Base-by-base conservation (phyloP, 2,888 invertebrate species). In the Sesia bembeciformis region DNA sequence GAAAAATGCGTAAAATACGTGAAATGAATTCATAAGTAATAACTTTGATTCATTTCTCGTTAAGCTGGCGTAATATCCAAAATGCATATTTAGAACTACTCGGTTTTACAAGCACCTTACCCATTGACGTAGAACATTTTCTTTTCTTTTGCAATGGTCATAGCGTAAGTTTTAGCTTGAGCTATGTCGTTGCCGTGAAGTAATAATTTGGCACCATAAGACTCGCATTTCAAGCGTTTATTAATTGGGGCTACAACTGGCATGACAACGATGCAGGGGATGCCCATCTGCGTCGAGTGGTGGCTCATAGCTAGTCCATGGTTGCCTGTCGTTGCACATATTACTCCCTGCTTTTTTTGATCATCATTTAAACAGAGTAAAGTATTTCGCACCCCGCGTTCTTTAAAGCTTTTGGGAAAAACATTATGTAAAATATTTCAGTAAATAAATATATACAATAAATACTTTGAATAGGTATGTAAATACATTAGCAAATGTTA, bases 291-390 rank as follows among this genome's bases (percentile, higher is more conserved):
- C 56, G 90, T 84, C 0, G 95, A 92, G 72, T 97, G 96, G 76
- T 95, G 95, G 59, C 93, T 92, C 60, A 97, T 61, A 0, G 91
- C 91, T 59, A 95, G 91, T 0, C 97, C 98, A 76, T 98, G 98
- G 80, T 98, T 98, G 0, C 98, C 98, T 46, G 96, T 92, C 1
- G 96, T 96, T 0, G 98, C 97, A 1, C 97, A 94, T 57, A 97
- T 94, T 0, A 97, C 96, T 1, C 98, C 98, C 46, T 74, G 79
- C 59, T 89, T 90, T 72, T 92, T 94, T 73, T 97, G 93, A 39
- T 95, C 94, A 38, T 93, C 92, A 1, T 91, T 79, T 4, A 98
- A 81, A 81, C 92, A 92, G 62, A 95, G 70, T 53, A 98, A 84
- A 0, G 95, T 93, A 70, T 96, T 96, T 39, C 97, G 90, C 0